Conservation (phyloP, 2,113 vertebrate genomes). For the Addax nasomaculatus region DNA sequence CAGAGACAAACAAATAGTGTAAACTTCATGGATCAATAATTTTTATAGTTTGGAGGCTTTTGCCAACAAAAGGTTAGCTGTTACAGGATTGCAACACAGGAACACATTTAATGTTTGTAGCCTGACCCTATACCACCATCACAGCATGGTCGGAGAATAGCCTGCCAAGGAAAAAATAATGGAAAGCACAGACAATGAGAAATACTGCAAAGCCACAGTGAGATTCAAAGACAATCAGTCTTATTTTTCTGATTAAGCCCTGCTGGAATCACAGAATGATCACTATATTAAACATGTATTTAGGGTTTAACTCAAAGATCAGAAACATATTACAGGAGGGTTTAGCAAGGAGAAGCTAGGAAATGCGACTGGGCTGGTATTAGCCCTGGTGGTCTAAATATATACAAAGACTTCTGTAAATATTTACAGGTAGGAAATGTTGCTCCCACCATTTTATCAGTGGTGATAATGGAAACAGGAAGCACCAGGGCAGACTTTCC, state of each 20-base stretch:
- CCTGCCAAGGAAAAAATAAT: background rate
- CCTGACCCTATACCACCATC: background rate
- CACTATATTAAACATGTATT: background rate
- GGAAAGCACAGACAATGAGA: background rate
- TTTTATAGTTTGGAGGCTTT: constrained; percentile 33
- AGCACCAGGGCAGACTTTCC: background rate
- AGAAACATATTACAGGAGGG: background rate
- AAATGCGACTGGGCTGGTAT: background rate
- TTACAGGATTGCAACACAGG: background rate
- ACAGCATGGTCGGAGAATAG: background rate
- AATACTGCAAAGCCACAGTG: background rate
- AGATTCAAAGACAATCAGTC: background rate
- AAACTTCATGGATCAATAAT: constrained; percentile 20
- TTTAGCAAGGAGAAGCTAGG: background rate
- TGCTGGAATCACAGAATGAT: background rate
- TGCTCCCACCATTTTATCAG: background rate
- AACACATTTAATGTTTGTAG: background rate
- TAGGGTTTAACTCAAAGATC: background rate
- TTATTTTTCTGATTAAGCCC: background rate
- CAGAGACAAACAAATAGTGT: background rate
- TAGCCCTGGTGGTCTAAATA: background rate
- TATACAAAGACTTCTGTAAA: background rate
- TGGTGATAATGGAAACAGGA: background rate
- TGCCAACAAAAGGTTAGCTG: constrained; percentile 2
- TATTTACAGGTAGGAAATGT: background rate